Evolutionary conservation across 2,888 invertebrate genomes (phyloP).

Genomic region (Melitaea athalia): DNA sequence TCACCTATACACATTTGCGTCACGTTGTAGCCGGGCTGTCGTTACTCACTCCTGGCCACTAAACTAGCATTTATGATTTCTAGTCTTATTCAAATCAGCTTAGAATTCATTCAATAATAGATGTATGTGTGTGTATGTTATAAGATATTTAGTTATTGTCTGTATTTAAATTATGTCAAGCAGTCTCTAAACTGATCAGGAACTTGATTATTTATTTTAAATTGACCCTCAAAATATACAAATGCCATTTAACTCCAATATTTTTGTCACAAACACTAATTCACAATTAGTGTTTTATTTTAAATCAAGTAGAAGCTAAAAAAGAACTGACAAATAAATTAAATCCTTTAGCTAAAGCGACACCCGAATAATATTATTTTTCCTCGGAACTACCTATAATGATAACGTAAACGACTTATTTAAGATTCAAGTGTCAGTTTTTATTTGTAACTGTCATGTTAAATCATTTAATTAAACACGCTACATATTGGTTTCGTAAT

Average conservation of each 20-base stretch:
- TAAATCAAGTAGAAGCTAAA: background rate
- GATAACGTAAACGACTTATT: conserved; percentile 31
- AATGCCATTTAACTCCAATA: background rate
- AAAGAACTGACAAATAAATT: conserved; percentile 7
- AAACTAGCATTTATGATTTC: conserved; percentile 6
- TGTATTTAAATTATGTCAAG: conserved; percentile 1
- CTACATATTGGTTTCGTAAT: conserved; percentile 28
- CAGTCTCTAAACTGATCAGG: background rate
- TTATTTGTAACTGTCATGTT: conserved; percentile 36
- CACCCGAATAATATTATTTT: conserved; percentile 26
- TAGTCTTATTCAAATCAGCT: background rate
- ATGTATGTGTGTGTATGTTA: background rate
- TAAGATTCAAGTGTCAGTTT: conserved; percentile 34
- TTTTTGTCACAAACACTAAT: conserved; percentile 1
- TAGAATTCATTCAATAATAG: background rate
- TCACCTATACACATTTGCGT: conserved; percentile 20
- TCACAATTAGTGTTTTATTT: conserved; percentile 15
- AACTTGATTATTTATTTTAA: background rate
- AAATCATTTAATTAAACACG: conserved; percentile 33
- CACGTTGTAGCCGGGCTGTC: conserved; percentile 6
- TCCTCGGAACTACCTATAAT: conserved; percentile 29
- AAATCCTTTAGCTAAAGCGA: conserved; percentile 14
- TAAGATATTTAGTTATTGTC: background rate
- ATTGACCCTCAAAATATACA: background rate
- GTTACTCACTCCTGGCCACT: background rate